Evolutionary conservation across 2,113 vertebrate genomes (phyloP), one percentile per base, ranked within the genome.

Genomic region (Nibea albiflora): DNA sequence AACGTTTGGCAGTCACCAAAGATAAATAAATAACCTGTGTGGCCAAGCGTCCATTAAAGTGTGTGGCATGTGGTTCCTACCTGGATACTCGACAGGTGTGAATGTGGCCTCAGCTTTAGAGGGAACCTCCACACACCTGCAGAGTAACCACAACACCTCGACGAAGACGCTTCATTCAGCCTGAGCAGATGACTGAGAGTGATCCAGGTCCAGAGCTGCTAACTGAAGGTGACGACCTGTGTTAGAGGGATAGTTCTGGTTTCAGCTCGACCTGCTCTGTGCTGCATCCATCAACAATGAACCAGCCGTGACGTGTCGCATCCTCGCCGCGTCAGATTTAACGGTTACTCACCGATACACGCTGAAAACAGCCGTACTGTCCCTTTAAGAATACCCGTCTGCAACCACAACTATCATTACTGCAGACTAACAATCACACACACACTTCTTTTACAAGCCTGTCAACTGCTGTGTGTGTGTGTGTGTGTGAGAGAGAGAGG

Each of bases 391-490:
- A 73, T 5, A 39, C 31, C 15, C 35, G 35, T 35, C 35, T 71
- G 26, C 19, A 52, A 75, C 17, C 47, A 17, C 9, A 49, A 39
- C 62, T 5, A 9, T 57, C 44, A 62, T 28, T 3, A 22, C 35
- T 44, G 47, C 63, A 56, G 8, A 44, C 52, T 44, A 2, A 56
- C 24, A 20, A 60, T 22, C 28, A 19, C 47, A 26, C 17, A 49
- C 9, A 53, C 26, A 11, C 61, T 28, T 19, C 20, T 74, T 63
- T 64, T 26, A n/a, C 19, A 57, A 53, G 58, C 76, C 64, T 42
- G 75, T 82, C 57, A 61, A 46, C 31, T 52, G 54, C 31, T 31
- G 50, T 50, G 47, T 50, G 47, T 50, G 47, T 50, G 35, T 22
- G 39, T 49, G 47, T 47, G 53, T 39, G 17, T 49, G 42, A 22